Conservation (phyloP, 2,113 vertebrate genomes). For the Myiopsitta monachus region DNA sequence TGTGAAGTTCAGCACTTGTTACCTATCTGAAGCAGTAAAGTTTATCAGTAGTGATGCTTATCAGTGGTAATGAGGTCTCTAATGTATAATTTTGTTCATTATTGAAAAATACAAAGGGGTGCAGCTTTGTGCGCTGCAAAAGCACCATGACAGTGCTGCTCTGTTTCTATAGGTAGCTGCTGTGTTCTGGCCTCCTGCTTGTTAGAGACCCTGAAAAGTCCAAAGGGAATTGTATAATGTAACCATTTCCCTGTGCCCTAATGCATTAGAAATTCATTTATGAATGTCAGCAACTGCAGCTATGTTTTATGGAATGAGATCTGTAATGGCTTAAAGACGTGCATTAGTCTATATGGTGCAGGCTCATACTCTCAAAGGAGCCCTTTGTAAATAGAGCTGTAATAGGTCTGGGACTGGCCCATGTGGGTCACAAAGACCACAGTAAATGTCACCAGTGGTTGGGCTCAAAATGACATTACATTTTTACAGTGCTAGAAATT, state of each 20-base stretch:
- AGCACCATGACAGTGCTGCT: not conserved
- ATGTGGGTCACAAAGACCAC: not conserved
- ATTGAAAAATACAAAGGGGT: not conserved
- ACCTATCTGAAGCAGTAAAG: not conserved
- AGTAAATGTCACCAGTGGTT: slow-evolving; percentile 4
- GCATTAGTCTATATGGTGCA: not conserved
- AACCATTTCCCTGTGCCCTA: not conserved
- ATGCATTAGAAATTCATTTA: not conserved
- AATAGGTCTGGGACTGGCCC: not conserved
- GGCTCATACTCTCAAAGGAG: not conserved
- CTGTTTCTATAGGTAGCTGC: not conserved
- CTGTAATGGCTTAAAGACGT: not conserved
- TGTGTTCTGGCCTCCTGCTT: not conserved
- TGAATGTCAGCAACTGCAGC: not conserved
- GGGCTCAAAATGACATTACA: not conserved
- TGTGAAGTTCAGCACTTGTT: not conserved
- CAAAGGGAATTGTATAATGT: not conserved
- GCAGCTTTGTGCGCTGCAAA: rapidly evolving
- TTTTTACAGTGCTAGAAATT: not conserved
- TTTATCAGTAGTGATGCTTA: not conserved
- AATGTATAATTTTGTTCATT: not conserved
- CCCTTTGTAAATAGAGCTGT: slow-evolving; percentile 1
- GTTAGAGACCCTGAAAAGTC: not conserved
- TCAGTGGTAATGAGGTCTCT: not conserved
- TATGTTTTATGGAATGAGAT: not conserved